Evolutionary conservation across 2,888 invertebrate species (phyloP).

Genomic region (Noctua janthina): DNA sequence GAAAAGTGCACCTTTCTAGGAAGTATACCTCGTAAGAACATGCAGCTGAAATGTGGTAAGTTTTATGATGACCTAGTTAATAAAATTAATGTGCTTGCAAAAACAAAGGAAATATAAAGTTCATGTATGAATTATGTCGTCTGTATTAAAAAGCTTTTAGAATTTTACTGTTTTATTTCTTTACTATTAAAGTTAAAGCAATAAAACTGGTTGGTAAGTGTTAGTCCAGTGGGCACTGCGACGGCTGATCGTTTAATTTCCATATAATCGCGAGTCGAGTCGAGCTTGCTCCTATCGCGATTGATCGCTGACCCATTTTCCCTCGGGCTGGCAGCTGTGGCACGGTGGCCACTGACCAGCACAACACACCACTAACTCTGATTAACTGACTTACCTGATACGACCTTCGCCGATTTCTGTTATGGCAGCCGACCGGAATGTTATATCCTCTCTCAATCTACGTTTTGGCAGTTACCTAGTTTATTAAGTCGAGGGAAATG

Average conservation of each 20-base stretch:
- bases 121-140: slow-evolving; percentile 22
- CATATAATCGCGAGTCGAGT: slow-evolving; percentile 82
- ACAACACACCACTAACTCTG: slow-evolving; percentile 51
- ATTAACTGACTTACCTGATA: slow-evolving; percentile 52
- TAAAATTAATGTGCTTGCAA: slow-evolving; percentile 22
- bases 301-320: slow-evolving; percentile 87
- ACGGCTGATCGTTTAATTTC: slow-evolving; percentile 81
- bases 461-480: slow-evolving; percentile 56
- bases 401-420: slow-evolving; percentile 77
- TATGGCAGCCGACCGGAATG: slow-evolving; percentile 66
- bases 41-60: slow-evolving; percentile 71
- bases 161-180: slow-evolving; percentile 24
- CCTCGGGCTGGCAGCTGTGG: slow-evolving; percentile 61
- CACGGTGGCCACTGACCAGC: slow-evolving; percentile 69
- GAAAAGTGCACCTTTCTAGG: slow-evolving; percentile 68
- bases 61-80: slow-evolving; percentile 49
- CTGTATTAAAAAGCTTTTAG: slow-evolving; percentile 30
- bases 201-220: slow-evolving; percentile 48
- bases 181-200: slow-evolving; percentile 16
- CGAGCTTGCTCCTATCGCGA: slow-evolving; percentile 83
- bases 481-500: slow-evolving; percentile 41
- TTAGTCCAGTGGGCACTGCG: slow-evolving; percentile 52
- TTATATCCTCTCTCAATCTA: slow-evolving; percentile 68
- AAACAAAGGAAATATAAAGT: slow-evolving; percentile 20
- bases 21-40: slow-evolving; percentile 57